A percentile compares a stretch with the other conserved stretches of the same genome.
These are phyloP conservation scores for Tribolium freemani DNA, from an alignment of 2,888 invertebrate genomes.

Conservation along the genomic window DNA sequence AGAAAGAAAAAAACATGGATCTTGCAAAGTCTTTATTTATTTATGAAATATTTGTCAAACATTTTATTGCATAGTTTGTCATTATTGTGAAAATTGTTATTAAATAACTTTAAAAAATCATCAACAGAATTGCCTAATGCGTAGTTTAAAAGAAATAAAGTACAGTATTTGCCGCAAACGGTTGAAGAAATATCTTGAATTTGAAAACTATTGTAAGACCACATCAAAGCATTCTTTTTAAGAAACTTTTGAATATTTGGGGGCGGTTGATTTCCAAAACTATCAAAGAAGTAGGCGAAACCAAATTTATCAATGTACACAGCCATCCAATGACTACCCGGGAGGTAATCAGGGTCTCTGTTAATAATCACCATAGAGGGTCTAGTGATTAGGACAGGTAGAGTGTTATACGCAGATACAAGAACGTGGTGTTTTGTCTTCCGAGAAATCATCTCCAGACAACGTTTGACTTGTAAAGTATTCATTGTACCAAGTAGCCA, in stretches of 20 bases:
- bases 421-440: background rate
- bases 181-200: conserved; percentile 21
- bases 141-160: conserved; percentile 17
- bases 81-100: background rate
- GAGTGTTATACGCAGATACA: conserved; percentile 4
- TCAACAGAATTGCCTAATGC: background rate
- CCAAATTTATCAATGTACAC: conserved; percentile 10
- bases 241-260: conserved; percentile 8
- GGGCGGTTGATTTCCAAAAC: conserved; percentile 26
- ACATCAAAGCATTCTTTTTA: conserved; percentile 3
- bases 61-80: conserved; percentile 1
- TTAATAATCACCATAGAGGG: conserved; percentile 12
- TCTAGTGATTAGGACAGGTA: conserved; percentile 9
- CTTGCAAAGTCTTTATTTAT: background rate
- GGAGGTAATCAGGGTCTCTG: conserved; percentile 22
- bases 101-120: background rate
- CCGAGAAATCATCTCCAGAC: conserved; percentile 3
- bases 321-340: conserved; percentile 26
- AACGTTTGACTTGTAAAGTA: conserved; percentile 14
- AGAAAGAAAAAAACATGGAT: too few relatives aligned
- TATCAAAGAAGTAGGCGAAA: conserved; percentile 18
- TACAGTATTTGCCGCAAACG: conserved; percentile 28
- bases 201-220: conserved; percentile 8
- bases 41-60: background rate
- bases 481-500: conserved; percentile 28